Base-by-base conservation (phyloP, 2,888 invertebrate genomes). In the Eubasilissa splendida region DNA sequence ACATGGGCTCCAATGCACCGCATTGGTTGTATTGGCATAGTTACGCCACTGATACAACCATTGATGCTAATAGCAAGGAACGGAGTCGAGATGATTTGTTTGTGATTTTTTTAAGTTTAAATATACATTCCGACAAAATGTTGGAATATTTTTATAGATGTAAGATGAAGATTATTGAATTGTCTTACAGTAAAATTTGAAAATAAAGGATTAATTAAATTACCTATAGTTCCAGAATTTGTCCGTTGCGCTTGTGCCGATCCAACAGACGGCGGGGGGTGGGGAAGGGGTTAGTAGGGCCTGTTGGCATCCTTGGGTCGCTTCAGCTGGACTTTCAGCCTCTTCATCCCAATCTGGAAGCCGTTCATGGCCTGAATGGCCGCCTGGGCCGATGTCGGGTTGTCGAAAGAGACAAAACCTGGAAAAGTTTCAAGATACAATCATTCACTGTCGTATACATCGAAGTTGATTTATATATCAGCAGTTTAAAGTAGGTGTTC, bases 341-440 rank as follows among this genome's bases (percentile, higher is more conserved):
- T 94, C 92, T 99, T 99, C 99, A 99, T 99, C 88, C 99, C 99
- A 90, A 99, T 99, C 92, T 99, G 99, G 92, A 99, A 99, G 88
- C 99, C 99, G 91, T 99, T 99, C 99, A 99, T 99, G 86, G 99
- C 96, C 90, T 99, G 98, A 89, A 99, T 99, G 86, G 99, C 99
- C 85, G 97, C 96, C 90, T 99, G 98, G 88, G 99, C 99, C 88
- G 98, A 98, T 86, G 96, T 93, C 86, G 98, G 98, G 93, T 99
- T 99, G 93, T 99, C 99, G 92, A 99, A 99, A 87, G 99, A 99
- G 87, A 99, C 99, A 91, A 99, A 99, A 88, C 99, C 99, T 99
- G 89, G 2, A 89, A 88, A 84, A 33, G 42, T 42, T 42, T 2
- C 22, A 42, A 4, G 42, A 2, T 42, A 5, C 42, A 7, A 5